Evolutionary conservation across 2,888 invertebrate genomes (phyloP).

Genomic region (Nymphalis urticae): DNA sequence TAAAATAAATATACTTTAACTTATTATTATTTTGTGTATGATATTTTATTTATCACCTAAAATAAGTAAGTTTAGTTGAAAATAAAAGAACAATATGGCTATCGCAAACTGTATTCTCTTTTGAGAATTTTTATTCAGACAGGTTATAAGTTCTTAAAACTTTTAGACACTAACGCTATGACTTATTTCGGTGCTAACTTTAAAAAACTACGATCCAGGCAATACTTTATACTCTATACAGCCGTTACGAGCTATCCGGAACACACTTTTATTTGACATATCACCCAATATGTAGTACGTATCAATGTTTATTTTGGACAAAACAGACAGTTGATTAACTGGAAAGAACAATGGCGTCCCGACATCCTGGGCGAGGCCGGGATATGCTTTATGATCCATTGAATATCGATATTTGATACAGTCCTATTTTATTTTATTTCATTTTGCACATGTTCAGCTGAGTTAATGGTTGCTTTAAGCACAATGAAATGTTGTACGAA

Average conservation of each 20-base stretch:
- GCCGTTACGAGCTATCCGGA: constrained; percentile 5
- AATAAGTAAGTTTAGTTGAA: neutral
- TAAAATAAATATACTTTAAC: no score
- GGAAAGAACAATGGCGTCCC: constrained; percentile 32
- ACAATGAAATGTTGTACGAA: no score
- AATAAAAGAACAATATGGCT: neutral
- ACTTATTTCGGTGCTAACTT: constrained; percentile 3
- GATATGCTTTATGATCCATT: constrained; percentile 32
- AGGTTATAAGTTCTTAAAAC: neutral
- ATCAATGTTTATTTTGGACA: constrained; percentile 4
- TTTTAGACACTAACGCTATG: constrained; percentile 2
- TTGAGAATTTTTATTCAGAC: neutral
- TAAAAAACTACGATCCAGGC: neutral
- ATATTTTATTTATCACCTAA: neutral
- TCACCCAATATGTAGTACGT: neutral
- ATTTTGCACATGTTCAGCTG: neutral
- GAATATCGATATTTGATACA: constrained; percentile 13
- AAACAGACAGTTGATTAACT: constrained; percentile 13
- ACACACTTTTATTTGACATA: constrained; percentile 11
- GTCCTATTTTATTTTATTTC: neutral
- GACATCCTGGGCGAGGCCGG: constrained; percentile 36
- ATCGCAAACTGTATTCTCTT: neutral
- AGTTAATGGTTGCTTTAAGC: no score
- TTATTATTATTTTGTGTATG: neutral
- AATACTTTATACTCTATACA: neutral